These are phyloP conservation scores for Hemicrepidius hirtus DNA, from an alignment of 2,888 invertebrate genomes.

Conservation along the genomic window DNA sequence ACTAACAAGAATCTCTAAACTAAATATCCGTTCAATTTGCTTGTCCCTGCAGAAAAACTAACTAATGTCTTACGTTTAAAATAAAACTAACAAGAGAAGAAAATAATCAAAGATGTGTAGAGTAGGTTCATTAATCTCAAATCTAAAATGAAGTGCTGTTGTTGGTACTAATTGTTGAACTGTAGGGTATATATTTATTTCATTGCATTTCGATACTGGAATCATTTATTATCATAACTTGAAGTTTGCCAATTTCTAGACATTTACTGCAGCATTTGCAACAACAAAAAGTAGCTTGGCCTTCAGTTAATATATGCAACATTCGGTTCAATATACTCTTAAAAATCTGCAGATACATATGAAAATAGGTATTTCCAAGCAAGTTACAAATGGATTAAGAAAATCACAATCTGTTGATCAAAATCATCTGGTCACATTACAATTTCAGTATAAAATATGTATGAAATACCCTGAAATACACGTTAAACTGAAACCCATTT, in stretches of 20 bases:
- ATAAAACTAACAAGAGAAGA: slow-evolving; percentile 2
- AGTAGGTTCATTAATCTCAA: slow-evolving; percentile 12
- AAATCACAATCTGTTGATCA: not conserved
- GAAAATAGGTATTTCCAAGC: not conserved
- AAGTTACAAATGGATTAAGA: not conserved
- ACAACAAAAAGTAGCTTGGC: slow-evolving; percentile 44
- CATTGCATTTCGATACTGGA: slow-evolving; percentile 19
- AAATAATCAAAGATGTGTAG: slow-evolving; percentile 7
- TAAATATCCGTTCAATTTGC: not conserved
- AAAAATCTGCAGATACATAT: slow-evolving; percentile 29
- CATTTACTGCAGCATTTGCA: slow-evolving; percentile 42
- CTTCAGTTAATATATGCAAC: slow-evolving; percentile 51
- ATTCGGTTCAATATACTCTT: slow-evolving; percentile 49
- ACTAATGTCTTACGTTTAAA: slow-evolving; percentile 2
- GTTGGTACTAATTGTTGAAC: slow-evolving; percentile 19
- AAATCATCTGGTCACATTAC: not conserved
- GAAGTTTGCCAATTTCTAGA: slow-evolving; percentile 38
- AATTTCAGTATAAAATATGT: not conserved
- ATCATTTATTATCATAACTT: slow-evolving; percentile 27
- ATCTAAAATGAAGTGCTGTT: slow-evolving; percentile 14
- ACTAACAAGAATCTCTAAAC: not conserved
- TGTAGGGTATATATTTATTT: slow-evolving; percentile 15
- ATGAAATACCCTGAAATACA: no score
- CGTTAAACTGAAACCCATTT: no score
- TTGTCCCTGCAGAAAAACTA: not conserved